Base-by-base conservation (phyloP, 2,797 vertebrate genomes). In the Phoebastria nigripes region DNA sequence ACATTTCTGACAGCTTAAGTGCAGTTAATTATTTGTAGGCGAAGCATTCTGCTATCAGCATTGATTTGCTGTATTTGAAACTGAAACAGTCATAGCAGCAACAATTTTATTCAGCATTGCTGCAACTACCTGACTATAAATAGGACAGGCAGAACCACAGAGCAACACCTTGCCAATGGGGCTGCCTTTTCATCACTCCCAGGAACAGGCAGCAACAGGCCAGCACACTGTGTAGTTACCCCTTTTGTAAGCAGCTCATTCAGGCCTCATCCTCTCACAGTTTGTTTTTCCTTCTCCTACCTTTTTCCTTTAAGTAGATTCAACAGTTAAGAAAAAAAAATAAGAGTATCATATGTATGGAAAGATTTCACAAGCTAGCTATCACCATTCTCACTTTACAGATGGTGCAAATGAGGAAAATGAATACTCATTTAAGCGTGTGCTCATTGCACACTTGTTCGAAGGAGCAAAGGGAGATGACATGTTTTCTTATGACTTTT, bases 41-140 rank as follows among this genome's bases (percentile, higher is more conserved):
- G 91, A 96, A 96, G 94, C 87, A 72, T 93, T 93, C 91, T 93
- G 87, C 94, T 67, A 90, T 87, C 81, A 95, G 66, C 82, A 47
- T 72, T 91, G 94, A 58, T 96, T 94, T 95, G 93, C 93, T 72
- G 62, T 6, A 37, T 49, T 94, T 83, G 86, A 97, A 97, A 96
- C 91, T 82, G 91, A 96, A 97, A 62, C 66, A 96, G 92, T 95
- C 95, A 95, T 46, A 95, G 91, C 13, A 77, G 79, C 46, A 90
- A 92, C 82, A 90, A 82, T 93, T 97, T 95, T 86, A 92, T 89
- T 98, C 91, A 96, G 94, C 86, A 90, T 80, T 15, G 22, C 77
- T 92, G 94, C 93, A 95, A 94, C 92, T 94, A 94, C 39, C 84
- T 82, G 70, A 44, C 95, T 97, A 97, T 95, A 97, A 97, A 97